Conservation (phyloP, 2,113 vertebrate species). For the Chlorodrepanis virens region DNA sequence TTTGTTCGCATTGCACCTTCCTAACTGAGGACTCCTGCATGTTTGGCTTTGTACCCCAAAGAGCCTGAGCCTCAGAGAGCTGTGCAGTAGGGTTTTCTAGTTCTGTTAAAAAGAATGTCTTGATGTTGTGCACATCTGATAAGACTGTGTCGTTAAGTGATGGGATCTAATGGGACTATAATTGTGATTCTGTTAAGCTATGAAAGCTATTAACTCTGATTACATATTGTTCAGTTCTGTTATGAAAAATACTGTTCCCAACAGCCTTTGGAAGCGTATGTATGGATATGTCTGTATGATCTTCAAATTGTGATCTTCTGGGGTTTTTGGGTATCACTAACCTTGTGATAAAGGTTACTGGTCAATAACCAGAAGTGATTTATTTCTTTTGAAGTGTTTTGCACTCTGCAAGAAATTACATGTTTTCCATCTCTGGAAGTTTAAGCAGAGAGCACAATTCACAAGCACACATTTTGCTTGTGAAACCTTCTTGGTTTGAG, state of each 20-base stretch:
- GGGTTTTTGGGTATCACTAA: background rate
- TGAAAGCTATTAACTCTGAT: background rate
- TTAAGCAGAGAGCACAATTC: background rate
- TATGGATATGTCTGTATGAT: background rate
- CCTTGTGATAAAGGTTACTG: background rate
- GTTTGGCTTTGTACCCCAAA: background rate
- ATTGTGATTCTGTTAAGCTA: background rate
- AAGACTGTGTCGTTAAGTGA: background rate
- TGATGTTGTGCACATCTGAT: background rate
- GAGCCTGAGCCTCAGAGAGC: background rate
- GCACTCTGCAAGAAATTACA: background rate
- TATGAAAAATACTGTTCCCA: background rate
- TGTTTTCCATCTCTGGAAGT: background rate
- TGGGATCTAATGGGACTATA: background rate
- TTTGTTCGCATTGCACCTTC: slow-evolving; percentile 18
- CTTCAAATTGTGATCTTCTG: background rate
- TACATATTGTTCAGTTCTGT: background rate
- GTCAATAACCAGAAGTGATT: background rate
- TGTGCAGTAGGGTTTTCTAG: background rate
- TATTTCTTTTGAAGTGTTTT: background rate
- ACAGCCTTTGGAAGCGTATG: background rate
- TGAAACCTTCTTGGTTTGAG: background rate
- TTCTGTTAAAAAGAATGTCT: background rate
- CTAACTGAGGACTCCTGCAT: background rate
- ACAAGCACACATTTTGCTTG: background rate